Conservation (phyloP, 1,140 invertebrate species). For the Drosophila tropicalis region DNA sequence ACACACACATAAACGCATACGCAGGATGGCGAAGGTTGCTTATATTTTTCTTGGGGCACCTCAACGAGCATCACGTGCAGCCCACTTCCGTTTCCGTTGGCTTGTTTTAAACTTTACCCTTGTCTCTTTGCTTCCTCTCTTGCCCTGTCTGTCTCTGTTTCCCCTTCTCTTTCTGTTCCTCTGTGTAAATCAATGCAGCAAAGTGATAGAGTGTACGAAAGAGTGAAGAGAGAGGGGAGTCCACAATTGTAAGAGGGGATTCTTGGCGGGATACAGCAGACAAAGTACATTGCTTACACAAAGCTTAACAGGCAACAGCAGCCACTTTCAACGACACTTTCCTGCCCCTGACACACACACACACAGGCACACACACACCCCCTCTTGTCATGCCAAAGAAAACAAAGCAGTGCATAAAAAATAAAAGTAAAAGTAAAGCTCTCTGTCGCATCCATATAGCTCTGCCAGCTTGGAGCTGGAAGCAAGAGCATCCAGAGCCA, state of each 20-base stretch:
- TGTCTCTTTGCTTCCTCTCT: conserved; percentile 5
- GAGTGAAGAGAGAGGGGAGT: background rate
- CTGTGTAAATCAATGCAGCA: conserved; percentile 72
- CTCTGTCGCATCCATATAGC: conserved; percentile 56
- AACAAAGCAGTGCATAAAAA: conserved; percentile 79
- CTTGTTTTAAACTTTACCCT: conserved; percentile 74
- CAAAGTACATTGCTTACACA: conserved; percentile 80
- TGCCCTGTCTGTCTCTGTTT: background rate
- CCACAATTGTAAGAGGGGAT: background rate
- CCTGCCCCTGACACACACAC: background rate
- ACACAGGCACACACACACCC: background rate
- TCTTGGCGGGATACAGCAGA: conserved; percentile 42
- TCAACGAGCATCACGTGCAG: conserved; percentile 80
- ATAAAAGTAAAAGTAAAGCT: conserved; percentile 75
- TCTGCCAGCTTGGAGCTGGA: conserved; percentile 41
- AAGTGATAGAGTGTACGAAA: conserved; percentile 14
- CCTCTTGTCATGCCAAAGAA: conserved; percentile 33
- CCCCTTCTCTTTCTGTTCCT: conserved; percentile 7
- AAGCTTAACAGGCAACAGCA: conserved; percentile 70
- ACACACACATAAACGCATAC: conserved; percentile 4
- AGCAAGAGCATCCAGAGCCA: conserved; percentile 59
- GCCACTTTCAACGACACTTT: conserved; percentile 17
- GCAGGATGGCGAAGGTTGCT: conserved; percentile 37
- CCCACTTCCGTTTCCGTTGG: conserved; percentile 79
- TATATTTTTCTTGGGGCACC: conserved; percentile 66